Percentiles rank a stretch among this genome's conserved stretches.
These are phyloP conservation scores for Chamaedrilus cognettii DNA, from an alignment of 2,888 invertebrate species.

Conservation along the genomic window DNA sequence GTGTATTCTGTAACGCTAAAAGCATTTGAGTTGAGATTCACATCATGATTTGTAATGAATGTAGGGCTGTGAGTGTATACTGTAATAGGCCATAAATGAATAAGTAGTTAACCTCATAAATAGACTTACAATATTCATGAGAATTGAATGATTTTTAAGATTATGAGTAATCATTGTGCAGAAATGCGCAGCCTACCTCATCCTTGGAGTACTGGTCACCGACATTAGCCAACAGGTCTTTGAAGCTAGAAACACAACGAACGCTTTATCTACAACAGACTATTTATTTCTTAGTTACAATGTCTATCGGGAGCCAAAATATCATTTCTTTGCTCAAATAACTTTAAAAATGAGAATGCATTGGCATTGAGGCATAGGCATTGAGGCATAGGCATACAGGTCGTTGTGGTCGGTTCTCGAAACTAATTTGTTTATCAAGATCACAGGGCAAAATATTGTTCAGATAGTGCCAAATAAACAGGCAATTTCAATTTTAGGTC, in stretches of 20 bases:
- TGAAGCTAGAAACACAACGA: slow-evolving; percentile 14
- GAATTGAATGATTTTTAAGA: too few species aligned
- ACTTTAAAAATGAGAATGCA: too few species aligned
- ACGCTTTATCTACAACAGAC: not conserved
- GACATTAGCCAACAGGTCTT: slow-evolving; percentile 21
- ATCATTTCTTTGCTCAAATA: not conserved
- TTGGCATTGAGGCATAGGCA: not conserved
- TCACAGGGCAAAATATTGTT: too few species aligned
- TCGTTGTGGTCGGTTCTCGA: too few species aligned
- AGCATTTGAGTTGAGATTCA: too few species aligned
- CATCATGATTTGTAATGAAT: too few species aligned
- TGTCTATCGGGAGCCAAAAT: not conserved
- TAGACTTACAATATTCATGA: too few species aligned
- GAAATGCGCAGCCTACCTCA: slow-evolving; percentile 26
- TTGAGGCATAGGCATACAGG: not conserved
- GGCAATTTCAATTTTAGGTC: too few species aligned
- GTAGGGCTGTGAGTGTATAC: too few species aligned
- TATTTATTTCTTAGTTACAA: not conserved
- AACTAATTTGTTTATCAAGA: too few species aligned
- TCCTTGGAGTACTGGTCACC: slow-evolving; percentile 16
- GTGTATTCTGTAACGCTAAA: too few species aligned
- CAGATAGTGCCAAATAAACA: too few species aligned
- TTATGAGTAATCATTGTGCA: not conserved
- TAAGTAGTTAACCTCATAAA: not conserved
- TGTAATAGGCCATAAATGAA: not conserved